A percentile compares a stretch with the other conserved stretches of the same genome.
Conservation (phyloP, 2,888 invertebrate species). For the Polyploca ridens region DNA sequence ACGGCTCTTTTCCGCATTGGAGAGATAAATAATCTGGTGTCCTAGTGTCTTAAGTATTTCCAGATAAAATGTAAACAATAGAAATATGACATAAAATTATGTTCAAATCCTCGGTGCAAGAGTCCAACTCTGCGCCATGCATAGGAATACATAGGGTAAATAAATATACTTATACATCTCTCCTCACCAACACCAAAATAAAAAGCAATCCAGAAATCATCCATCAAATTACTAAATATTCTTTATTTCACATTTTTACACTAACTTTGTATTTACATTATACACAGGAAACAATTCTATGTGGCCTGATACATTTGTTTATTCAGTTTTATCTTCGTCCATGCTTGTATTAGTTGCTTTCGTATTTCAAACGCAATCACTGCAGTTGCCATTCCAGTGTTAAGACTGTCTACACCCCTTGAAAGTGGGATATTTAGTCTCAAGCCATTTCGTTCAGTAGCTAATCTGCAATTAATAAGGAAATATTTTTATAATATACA, state of each 20-base stretch:
- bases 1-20: too few species aligned
- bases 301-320: conserved; percentile 39
- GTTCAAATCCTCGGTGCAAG: too few species aligned
- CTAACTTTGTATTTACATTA: neutral
- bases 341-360: conserved; percentile 83
- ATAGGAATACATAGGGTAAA: too few species aligned
- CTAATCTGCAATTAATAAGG: conserved; percentile 71
- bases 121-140: too few species aligned
- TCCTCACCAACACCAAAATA: neutral
- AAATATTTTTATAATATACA: neutral
- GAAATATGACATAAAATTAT: too few species aligned
- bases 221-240: neutral
- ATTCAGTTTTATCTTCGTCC: conserved; percentile 55
- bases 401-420: conserved; percentile 92
- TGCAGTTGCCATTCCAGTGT: conserved; percentile 92
- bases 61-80: too few species aligned
- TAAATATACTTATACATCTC: too few species aligned
- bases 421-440: conserved; percentile 92
- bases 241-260: neutral
- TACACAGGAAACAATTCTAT: conserved; percentile 32
- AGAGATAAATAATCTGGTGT: too few species aligned
- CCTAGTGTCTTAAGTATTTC: too few species aligned
- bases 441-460: conserved; percentile 83
- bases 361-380: conserved; percentile 93
- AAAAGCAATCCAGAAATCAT: neutral